A percentile compares a stretch with the other conserved stretches of the same genome.
phyloP scores from a whole-genome alignment of 2,797 vertebrate species.

The Sorex maritimensis region DNA sequence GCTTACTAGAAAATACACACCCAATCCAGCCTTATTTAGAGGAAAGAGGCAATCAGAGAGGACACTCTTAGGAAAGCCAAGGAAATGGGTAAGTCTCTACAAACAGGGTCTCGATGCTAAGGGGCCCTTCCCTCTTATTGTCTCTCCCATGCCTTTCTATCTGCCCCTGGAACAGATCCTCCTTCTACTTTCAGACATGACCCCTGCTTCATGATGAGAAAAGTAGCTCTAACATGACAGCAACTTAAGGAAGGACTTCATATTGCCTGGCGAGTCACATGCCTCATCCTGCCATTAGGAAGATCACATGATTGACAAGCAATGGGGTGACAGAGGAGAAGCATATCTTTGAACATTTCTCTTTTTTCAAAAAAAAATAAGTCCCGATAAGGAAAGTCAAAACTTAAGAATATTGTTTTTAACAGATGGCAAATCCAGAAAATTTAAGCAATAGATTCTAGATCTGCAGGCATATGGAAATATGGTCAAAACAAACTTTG shows the following conservation, averaged over 20 bases:
- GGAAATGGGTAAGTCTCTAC: neutral
- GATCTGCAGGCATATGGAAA: slow-evolving; percentile 46
- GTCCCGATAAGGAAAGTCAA: no score
- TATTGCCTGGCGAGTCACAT: no score
- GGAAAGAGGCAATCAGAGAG: neutral
- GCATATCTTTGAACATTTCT: neutral
- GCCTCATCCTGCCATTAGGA: neutral
- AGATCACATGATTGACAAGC: neutral
- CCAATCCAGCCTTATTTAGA: neutral
- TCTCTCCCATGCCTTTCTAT: neutral
- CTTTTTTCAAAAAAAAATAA: neutral
- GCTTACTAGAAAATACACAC: slow-evolving; percentile 15
- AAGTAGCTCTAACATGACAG: neutral
- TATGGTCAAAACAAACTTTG: slow-evolving; percentile 26
- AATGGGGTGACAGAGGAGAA: neutral
- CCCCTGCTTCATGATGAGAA: neutral
- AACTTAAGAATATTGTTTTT: slow-evolving; percentile 23
- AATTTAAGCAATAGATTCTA: slow-evolving; percentile 14
- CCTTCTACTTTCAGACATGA: neutral
- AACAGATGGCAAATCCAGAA: slow-evolving; percentile 38
- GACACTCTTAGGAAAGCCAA: neutral
- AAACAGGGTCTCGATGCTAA: neutral
- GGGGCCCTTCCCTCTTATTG: fast-evolving
- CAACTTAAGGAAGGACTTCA: neutral
- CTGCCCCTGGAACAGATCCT: no score